Percentiles rank a stretch among this genome's conserved stretches.
Evolutionary conservation across 2,113 vertebrate genomes (phyloP).

Genomic region (Oostethus manadensis): DNA sequence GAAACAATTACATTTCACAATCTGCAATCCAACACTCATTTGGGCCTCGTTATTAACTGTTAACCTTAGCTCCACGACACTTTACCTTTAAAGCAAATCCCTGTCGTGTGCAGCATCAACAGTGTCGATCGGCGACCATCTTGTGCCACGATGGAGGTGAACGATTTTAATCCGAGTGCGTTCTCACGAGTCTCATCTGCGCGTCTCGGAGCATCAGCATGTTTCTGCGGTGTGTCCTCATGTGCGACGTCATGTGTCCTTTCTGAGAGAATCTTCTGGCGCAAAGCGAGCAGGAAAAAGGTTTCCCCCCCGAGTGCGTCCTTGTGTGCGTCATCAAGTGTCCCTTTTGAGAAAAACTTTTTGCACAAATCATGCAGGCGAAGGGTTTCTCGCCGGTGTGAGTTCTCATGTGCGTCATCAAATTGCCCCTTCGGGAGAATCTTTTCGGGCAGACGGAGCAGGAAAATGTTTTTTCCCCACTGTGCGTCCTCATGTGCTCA

Average conservation of each 20-base stretch:
- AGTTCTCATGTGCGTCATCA: slow-evolving; percentile 9
- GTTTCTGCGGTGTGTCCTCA: background rate
- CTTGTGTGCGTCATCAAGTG: background rate
- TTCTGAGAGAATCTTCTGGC: background rate
- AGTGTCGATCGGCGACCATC: too few species aligned
- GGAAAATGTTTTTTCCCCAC: slow-evolving; percentile 3
- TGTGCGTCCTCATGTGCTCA: slow-evolving; percentile 3
- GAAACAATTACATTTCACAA: too few species aligned
- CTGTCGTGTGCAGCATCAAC: too few species aligned
- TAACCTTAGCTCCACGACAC: too few species aligned
- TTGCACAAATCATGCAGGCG: background rate
- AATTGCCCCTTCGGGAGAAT: slow-evolving; percentile 16
- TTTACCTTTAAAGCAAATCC: too few species aligned
- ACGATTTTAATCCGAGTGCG: too few species aligned
- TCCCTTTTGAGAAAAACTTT: background rate
- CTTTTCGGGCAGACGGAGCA: background rate
- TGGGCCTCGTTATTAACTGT: too few species aligned
- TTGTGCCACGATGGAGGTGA: too few species aligned
- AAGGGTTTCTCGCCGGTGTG: too few species aligned
- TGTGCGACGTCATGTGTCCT: background rate
- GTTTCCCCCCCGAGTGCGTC: background rate
- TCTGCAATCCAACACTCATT: too few species aligned
- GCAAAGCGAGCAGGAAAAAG: background rate
- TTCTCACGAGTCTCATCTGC: too few species aligned
- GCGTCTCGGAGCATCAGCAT: too few species aligned